These are phyloP conservation scores for Petromus typicus DNA, from an alignment of 2,113 vertebrate genomes.

Conservation along the genomic window DNA sequence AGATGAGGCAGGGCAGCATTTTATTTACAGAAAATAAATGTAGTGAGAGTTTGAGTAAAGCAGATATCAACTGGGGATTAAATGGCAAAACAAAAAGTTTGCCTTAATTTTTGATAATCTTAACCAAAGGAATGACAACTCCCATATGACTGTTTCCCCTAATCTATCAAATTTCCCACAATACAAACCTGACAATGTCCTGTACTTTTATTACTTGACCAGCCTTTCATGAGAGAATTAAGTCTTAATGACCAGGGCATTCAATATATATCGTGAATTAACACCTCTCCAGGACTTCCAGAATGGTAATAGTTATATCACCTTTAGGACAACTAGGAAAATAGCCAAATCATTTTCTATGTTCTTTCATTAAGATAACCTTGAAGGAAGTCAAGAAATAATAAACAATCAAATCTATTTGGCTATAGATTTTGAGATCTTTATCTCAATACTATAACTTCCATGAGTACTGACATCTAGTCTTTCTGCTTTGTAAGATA, in stretches of 20 bases:
- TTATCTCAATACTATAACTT: not conserved
- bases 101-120: not conserved
- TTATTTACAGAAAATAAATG: not conserved
- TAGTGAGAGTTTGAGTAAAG: not conserved
- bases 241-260: not conserved
- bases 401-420: not conserved
- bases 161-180: not conserved
- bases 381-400: not conserved
- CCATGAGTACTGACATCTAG: not conserved
- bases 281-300: not conserved
- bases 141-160: not conserved
- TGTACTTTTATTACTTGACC: not conserved
- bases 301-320: not conserved
- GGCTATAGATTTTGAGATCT: not conserved
- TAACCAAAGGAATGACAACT: not conserved
- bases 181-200: not conserved
- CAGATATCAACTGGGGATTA: not conserved
- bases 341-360: not conserved
- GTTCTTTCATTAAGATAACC: slow-evolving; percentile 12
- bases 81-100: not conserved
- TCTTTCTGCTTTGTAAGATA: not conserved
- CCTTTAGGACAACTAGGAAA: not conserved
- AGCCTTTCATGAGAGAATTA: not conserved
- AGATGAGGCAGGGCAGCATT: not conserved
- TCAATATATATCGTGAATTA: not conserved